Evolutionary conservation across 2,113 vertebrate species (phyloP).

Genomic region (Hippopotamus amphibius): DNA sequence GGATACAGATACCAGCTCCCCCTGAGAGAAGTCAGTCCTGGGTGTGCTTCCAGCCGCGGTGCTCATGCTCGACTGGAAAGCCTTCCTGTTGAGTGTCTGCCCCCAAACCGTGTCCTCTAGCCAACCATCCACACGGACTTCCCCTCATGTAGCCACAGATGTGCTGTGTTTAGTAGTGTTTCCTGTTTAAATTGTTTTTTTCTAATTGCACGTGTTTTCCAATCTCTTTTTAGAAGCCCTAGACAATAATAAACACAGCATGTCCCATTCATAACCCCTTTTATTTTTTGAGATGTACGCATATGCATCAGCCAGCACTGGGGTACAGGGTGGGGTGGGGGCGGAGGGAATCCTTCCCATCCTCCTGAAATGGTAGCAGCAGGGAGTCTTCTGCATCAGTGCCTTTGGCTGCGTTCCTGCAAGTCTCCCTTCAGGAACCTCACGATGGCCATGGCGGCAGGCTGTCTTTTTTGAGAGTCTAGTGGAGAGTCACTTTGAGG

Average conservation of each 20-base stretch:
- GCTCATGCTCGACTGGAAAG: neutral
- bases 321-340: neutral
- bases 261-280: neutral
- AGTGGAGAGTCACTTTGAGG: too few species aligned
- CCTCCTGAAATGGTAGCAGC: neutral
- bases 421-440: neutral
- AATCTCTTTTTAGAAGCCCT: neutral
- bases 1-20: neutral
- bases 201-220: neutral
- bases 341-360: neutral
- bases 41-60: neutral
- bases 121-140: accelerated
- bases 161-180: neutral
- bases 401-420: neutral
- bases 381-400: neutral
- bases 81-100: neutral
- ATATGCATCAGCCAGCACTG: neutral
- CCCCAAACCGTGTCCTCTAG: neutral
- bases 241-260: constrained; percentile 61
- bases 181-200: neutral
- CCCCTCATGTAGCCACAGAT: neutral
- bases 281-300: neutral
- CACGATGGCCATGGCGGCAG: neutral
- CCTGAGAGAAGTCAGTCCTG: neutral
- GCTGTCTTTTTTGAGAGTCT: neutral